Evolutionary conservation across 2,113 vertebrate genomes (phyloP).

Genomic region (Menura novaehollandiae): DNA sequence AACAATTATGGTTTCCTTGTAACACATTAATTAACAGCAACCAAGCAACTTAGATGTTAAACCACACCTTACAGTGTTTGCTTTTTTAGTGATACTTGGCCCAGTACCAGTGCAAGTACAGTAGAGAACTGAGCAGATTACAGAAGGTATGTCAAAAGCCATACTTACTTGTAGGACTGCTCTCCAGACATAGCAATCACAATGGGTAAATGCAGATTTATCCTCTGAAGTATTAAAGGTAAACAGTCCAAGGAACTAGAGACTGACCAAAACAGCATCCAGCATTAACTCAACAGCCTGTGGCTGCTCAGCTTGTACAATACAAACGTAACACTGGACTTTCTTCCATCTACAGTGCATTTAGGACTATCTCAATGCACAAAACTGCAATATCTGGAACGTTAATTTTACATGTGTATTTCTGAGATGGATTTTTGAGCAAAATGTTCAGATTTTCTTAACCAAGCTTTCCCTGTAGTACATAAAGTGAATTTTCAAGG

Average conservation of each 20-base stretch:
- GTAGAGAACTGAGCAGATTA: neutral
- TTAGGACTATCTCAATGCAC: neutral
- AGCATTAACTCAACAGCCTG: neutral
- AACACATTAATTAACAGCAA: neutral
- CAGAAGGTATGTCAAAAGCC: neutral
- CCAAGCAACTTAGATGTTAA: neutral
- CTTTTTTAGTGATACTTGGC: neutral
- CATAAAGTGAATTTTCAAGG: neutral
- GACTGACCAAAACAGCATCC: neutral
- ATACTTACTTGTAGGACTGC: neutral
- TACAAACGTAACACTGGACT: neutral
- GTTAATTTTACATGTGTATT: neutral
- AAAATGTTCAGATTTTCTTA: neutral
- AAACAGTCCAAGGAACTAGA: neutral
- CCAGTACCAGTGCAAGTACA: neutral
- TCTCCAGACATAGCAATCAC: neutral
- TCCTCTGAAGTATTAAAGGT: neutral
- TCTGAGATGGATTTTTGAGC: neutral
- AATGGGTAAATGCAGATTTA: neutral
- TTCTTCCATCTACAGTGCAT: neutral
- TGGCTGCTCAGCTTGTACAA: neutral
- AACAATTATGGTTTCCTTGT: neutral
- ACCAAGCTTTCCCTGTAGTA: neutral
- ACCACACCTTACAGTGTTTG: neutral
- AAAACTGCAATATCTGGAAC: neutral